phyloP scores from a whole-genome alignment of 1,140 invertebrate species.

The Babylonia areolata region DNA sequence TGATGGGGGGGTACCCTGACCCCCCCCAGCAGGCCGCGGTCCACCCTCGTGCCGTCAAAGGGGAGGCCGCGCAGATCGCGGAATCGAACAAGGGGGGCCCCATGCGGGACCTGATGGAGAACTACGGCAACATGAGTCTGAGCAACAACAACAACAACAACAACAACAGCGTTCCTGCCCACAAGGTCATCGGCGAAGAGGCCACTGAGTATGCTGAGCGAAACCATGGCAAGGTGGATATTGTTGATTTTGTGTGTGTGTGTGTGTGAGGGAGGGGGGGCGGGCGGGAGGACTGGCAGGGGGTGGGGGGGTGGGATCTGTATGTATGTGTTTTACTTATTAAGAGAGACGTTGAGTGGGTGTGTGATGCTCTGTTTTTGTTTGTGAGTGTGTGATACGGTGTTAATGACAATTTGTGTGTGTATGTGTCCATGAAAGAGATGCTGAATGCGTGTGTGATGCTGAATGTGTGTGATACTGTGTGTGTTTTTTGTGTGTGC shows the following conservation, averaged over 20 bases:
- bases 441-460: no score
- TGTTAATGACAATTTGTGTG: no score
- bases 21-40: conserved; percentile 52
- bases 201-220: conserved; percentile 68
- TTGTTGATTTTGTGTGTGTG: not conserved
- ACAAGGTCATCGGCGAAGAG: conserved; percentile 64
- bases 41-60: conserved; percentile 62
- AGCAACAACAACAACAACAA: not conserved
- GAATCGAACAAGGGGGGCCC: conserved; percentile 63
- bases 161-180: not conserved
- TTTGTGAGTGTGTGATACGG: no score
- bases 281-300: no score
- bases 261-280: no score
- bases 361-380: no score
- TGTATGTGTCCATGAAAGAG: no score
- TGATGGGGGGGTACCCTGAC: conserved; percentile 66
- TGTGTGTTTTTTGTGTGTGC: no score
- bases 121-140: conserved; percentile 64
- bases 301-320: no score
- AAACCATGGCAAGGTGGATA: conserved; percentile 59
- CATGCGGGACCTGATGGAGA: conserved; percentile 69
- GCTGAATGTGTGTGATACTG: no score
- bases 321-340: no score
- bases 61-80: conserved; percentile 62
- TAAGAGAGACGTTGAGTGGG: no score